These are phyloP conservation scores for Acanthornis magna DNA, from an alignment of 2,797 vertebrate species.

Conservation along the genomic window DNA sequence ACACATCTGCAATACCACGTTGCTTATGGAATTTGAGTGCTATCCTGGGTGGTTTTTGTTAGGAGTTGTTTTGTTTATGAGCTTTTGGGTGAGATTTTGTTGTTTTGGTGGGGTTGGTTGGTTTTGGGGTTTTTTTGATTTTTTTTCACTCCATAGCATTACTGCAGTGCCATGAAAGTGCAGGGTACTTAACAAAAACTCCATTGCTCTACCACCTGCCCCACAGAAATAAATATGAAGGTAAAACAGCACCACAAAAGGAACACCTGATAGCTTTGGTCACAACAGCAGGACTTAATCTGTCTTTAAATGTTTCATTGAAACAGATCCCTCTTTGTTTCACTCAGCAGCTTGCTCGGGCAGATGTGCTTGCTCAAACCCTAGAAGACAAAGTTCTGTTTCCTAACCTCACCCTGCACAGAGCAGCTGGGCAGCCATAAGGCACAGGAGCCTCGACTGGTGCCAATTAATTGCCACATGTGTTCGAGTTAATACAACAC, in stretches of 20 bases:
- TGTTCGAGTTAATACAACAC: not conserved
- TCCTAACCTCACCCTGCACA: not conserved
- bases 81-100: not conserved
- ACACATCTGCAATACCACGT: not conserved
- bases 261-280: not conserved
- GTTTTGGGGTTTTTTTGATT: too few species aligned
- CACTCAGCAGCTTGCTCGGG: conserved; percentile 17
- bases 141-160: not conserved
- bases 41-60: not conserved
- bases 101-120: not conserved
- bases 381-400: not conserved
- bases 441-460: not conserved
- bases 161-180: not conserved
- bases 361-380: conserved; percentile 46
- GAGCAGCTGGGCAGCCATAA: conserved; percentile 40
- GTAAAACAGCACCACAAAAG: not conserved
- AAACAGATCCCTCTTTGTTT: not conserved
- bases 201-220: not conserved
- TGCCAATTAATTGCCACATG: not conserved
- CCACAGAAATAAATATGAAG: not conserved
- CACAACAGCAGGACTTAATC: not conserved
- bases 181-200: not conserved
- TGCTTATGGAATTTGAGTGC: not conserved
- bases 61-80: not conserved
- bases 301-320: not conserved